Evolutionary conservation across 2,113 vertebrate species (phyloP).

Genomic region (human): DNA sequence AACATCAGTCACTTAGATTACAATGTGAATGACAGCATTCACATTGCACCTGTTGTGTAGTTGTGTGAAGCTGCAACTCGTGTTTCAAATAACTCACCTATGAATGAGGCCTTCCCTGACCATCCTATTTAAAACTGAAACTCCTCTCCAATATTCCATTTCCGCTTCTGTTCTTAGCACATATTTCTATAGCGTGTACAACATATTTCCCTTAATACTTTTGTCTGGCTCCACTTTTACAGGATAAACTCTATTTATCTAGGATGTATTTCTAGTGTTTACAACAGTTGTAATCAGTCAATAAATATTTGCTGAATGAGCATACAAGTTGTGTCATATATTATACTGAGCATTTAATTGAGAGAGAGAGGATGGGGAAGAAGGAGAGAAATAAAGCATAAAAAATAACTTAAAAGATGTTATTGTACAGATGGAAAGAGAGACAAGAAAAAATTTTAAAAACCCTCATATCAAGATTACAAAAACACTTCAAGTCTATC

Average conservation of each 20-base stretch:
- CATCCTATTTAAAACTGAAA: not conserved
- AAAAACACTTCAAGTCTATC: not conserved
- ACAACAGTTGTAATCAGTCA: not conserved
- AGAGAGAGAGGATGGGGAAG: not conserved
- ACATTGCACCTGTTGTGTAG: not conserved
- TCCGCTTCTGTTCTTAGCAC: not conserved
- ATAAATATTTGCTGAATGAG: not conserved
- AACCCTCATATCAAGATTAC: not conserved
- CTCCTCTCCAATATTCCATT: not conserved
- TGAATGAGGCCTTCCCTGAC: not conserved
- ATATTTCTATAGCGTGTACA: not conserved
- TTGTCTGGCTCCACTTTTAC: not conserved
- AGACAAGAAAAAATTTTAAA: not conserved
- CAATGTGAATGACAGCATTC: not conserved
- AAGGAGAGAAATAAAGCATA: not conserved
- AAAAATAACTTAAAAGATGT: not conserved
- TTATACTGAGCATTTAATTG: not conserved
- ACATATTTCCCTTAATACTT: not conserved
- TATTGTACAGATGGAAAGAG: not conserved
- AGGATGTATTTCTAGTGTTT: not conserved
- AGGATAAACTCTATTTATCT: not conserved
- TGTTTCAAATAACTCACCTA: not conserved
- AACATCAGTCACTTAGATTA: not conserved
- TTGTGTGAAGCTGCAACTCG: not conserved
- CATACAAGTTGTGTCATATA: not conserved